These are phyloP conservation scores for Mellilla xanthometata DNA, from an alignment of 2,888 invertebrate genomes.

Conservation along the genomic window DNA sequence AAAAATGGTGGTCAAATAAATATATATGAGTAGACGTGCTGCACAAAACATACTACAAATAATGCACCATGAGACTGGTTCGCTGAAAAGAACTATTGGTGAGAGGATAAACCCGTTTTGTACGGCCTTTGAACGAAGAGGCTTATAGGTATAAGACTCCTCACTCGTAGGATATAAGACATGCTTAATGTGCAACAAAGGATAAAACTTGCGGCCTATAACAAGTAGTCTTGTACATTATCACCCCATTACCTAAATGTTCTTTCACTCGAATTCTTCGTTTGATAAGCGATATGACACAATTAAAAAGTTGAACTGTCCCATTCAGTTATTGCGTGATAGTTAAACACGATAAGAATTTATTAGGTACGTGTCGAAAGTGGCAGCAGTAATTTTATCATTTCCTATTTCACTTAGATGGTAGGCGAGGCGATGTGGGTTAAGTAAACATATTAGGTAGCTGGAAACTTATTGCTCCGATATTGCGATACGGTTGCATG, in stretches of 20 bases:
- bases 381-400: constrained; percentile 46
- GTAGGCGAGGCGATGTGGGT: constrained; percentile 30
- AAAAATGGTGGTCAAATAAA: too few species aligned
- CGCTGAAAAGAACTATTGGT: too few species aligned
- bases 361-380: constrained; percentile 52
- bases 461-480: constrained; percentile 15
- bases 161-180: too few species aligned
- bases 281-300: constrained; percentile 44
- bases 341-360: constrained; percentile 60
- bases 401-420: constrained; percentile 35
- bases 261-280: constrained; percentile 38
- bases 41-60: too few species aligned
- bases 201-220: too few species aligned
- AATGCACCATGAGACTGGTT: too few species aligned
- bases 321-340: constrained; percentile 61
- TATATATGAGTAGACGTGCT: too few species aligned
- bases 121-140: too few species aligned
- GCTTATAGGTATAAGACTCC: too few species aligned
- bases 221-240: constrained; percentile 25
- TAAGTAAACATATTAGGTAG: constrained; percentile 27
- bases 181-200: too few species aligned
- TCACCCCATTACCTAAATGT: constrained; percentile 40
- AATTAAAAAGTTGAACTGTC: constrained; percentile 46
- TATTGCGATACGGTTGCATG: constrained; percentile 3
- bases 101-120: too few species aligned